Evolutionary conservation across 2,888 invertebrate species (phyloP).

Genomic region (Pseudeuparius sepicola): DNA sequence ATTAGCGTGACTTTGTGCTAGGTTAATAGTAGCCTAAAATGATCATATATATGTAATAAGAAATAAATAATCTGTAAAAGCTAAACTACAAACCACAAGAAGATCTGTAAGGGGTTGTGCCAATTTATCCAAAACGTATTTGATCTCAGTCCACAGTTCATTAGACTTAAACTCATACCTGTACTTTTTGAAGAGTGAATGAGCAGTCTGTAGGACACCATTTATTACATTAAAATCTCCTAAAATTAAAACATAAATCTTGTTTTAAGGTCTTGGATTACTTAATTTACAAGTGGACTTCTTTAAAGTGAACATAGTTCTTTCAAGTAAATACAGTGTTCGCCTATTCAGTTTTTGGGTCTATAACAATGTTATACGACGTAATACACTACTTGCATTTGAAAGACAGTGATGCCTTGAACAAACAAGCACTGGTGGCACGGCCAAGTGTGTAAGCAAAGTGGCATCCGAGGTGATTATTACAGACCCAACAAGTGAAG

Average conservation of each 20-base stretch:
- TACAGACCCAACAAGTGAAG: no score
- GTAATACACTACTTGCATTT: no score
- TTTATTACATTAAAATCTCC: conserved; percentile 93
- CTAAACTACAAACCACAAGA: conserved; percentile 54
- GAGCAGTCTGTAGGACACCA: conserved; percentile 88
- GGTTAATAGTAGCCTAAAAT: conserved; percentile 70
- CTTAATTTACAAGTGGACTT: no score
- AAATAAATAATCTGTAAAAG: not conserved
- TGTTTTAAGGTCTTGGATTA: no score
- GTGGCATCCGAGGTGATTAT: no score
- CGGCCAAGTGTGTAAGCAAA: no score
- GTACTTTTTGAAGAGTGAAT: conserved; percentile 94
- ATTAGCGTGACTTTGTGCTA: conserved; percentile 65
- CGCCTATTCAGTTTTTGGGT: no score
- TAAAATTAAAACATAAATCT: conserved; percentile 34
- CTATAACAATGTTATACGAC: no score
- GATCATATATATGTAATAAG: not conserved
- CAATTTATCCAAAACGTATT: conserved; percentile 87
- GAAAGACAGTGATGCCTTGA: no score
- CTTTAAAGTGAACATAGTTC: no score
- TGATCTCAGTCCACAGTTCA: conserved; percentile 92
- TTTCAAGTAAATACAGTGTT: no score
- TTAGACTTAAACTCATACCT: conserved; percentile 94
- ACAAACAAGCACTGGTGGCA: no score
- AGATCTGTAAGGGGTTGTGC: conserved; percentile 90